Evolutionary conservation across 2,888 invertebrate species (phyloP).

Genomic region (Anaspis maculata): DNA sequence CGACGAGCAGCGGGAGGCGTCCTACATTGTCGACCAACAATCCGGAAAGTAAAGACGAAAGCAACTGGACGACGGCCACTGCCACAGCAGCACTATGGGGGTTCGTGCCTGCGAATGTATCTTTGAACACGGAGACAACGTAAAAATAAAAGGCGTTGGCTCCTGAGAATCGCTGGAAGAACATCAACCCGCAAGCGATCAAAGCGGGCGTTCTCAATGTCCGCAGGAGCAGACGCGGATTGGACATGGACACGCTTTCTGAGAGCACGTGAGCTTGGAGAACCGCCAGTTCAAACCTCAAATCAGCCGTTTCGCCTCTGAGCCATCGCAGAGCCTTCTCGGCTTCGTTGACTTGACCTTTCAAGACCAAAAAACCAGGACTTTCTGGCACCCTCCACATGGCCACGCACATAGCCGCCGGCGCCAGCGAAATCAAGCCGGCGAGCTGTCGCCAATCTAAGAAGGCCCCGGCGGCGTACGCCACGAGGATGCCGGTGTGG

Average conservation of each 20-base stretch:
- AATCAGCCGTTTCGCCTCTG: constrained; percentile 67
- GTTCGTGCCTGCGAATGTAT: constrained; percentile 73
- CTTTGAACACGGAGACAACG: constrained; percentile 77
- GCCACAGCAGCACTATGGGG: constrained; percentile 79
- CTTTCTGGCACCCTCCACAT: constrained; percentile 81
- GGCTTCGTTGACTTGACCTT: constrained; percentile 69
- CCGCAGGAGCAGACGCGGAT: constrained; percentile 29
- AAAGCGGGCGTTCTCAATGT: constrained; percentile 61
- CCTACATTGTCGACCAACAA: constrained; percentile 81
- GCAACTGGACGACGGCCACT: constrained; percentile 74
- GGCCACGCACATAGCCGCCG: constrained; percentile 66
- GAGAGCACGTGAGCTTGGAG: constrained; percentile 61
- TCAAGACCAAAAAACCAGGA: constrained; percentile 72
- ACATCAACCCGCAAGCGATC: constrained; percentile 80
- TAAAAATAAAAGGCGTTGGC: constrained; percentile 81
- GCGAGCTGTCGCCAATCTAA: constrained; percentile 81
- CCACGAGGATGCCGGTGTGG: constrained; percentile 75
- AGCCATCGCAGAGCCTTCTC: constrained; percentile 70
- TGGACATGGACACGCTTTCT: constrained; percentile 26
- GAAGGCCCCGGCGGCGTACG: constrained; percentile 75
- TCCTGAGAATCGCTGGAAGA: constrained; percentile 80
- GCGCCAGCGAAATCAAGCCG: constrained; percentile 68
- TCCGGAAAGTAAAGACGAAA: constrained; percentile 76
- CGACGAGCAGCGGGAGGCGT: constrained; percentile 71
- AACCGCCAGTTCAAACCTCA: constrained; percentile 64